Evolutionary conservation across 2,888 invertebrate genomes (phyloP).

Genomic region (Melinopterus prodromus): DNA sequence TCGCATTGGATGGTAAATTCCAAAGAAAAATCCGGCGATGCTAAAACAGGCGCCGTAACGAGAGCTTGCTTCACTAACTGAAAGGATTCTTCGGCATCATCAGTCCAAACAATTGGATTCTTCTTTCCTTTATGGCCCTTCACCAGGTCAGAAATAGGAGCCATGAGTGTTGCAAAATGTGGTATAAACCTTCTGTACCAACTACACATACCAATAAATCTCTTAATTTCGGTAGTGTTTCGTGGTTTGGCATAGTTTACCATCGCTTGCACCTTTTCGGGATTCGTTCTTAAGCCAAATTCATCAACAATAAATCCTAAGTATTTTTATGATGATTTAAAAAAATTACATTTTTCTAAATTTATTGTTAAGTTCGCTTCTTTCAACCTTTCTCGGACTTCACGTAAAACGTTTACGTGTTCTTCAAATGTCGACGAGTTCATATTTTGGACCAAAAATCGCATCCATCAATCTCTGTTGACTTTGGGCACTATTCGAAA

Average conservation of each 20-base stretch:
- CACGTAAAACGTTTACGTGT: constrained; percentile 39
- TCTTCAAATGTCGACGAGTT: constrained; percentile 34
- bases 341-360: constrained; percentile 45
- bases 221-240: constrained; percentile 46
- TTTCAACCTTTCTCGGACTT: constrained; percentile 38
- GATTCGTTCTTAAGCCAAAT: constrained; percentile 44
- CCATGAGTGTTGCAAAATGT: constrained; percentile 44
- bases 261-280: constrained; percentile 46
- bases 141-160: constrained; percentile 44
- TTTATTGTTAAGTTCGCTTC: constrained; percentile 45
- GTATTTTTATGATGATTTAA: constrained; percentile 42
- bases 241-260: constrained; percentile 44
- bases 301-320: constrained; percentile 46
- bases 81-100: constrained; percentile 44
- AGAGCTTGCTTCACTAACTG: constrained; percentile 42
- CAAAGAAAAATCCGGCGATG: constrained; percentile 44
- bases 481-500: constrained; percentile 41
- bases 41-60: constrained; percentile 43
- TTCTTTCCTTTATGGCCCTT: constrained; percentile 41
- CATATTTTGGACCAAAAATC: constrained; percentile 35
- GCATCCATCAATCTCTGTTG: constrained; percentile 39
- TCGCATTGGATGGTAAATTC: constrained; percentile 47
- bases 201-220: constrained; percentile 47
- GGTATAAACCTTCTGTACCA: constrained; percentile 48
- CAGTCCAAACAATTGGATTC: constrained; percentile 37